Percentiles rank a stretch among this genome's conserved stretches.
Evolutionary conservation across 2,797 vertebrate species (phyloP).

Genomic region (Platalea minor): DNA sequence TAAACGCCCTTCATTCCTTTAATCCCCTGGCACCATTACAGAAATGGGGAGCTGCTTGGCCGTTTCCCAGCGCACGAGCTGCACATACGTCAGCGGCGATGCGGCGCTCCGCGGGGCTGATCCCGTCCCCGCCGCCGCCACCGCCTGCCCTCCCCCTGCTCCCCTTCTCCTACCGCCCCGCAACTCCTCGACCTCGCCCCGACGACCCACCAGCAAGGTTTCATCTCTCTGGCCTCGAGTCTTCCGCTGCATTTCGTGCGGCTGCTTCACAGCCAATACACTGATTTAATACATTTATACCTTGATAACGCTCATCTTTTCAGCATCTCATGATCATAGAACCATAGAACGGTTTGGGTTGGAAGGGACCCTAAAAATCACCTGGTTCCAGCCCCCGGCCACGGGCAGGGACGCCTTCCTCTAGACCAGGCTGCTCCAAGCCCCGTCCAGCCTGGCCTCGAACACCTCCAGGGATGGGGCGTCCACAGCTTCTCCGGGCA

Average conservation of each 20-base stretch:
- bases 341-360: too few relatives aligned
- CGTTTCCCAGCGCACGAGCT: accelerated
- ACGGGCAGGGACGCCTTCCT: too few relatives aligned
- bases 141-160: background rate
- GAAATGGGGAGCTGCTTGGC: background rate
- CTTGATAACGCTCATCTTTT: accelerated
- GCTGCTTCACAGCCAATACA: background rate
- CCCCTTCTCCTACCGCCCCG: background rate
- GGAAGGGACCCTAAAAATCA: too few relatives aligned
- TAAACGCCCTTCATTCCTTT: background rate
- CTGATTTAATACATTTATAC: too few relatives aligned
- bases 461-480: too few relatives aligned
- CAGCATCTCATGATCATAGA: background rate
- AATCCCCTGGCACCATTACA: too few relatives aligned
- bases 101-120: background rate
- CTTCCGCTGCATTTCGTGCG: too few relatives aligned
- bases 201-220: accelerated
- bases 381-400: too few relatives aligned
- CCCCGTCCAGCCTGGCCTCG: too few relatives aligned
- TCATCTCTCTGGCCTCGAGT: background rate
- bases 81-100: accelerated
- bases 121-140: too few relatives aligned
- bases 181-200: accelerated
- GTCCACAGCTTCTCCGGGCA: too few relatives aligned
- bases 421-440: too few relatives aligned